phyloP scores from a whole-genome alignment of 2,113 vertebrate species.

The Megaceryle maxima region DNA sequence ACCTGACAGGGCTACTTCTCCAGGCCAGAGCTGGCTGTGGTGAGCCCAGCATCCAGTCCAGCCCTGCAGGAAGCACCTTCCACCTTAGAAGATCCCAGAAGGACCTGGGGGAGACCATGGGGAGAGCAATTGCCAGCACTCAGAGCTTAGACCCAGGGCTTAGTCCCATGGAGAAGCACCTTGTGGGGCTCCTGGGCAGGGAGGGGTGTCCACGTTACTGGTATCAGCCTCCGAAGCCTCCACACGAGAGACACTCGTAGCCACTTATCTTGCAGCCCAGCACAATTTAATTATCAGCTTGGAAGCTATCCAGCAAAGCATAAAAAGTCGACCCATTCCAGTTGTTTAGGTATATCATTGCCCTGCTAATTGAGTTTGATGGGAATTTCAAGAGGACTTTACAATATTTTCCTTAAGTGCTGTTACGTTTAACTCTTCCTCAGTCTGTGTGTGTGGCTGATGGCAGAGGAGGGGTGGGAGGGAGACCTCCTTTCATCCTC shows the following conservation, averaged over 20 bases:
- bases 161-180: not conserved
- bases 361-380: slow-evolving; percentile 53
- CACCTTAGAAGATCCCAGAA: not conserved
- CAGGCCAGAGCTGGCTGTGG: not conserved
- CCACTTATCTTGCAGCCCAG: slow-evolving; percentile 28
- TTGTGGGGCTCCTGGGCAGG: not conserved
- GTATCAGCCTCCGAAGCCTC: not conserved
- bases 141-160: not conserved
- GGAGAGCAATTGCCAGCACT: not conserved
- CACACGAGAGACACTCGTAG: not conserved
- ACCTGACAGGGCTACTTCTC: not conserved
- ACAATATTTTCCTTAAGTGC: slow-evolving; percentile 9
- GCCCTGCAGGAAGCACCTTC: not conserved
- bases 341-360: slow-evolving; percentile 44
- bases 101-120: too few relatives aligned
- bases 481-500: not conserved
- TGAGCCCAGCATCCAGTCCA: not conserved
- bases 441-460: not conserved
- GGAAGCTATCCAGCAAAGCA: slow-evolving; percentile 50
- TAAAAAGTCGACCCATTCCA: not conserved
- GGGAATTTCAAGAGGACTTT: slow-evolving; percentile 53
- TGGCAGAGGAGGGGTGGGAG: not conserved
- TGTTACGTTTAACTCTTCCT: not conserved
- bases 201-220: not conserved
- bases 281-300: slow-evolving; percentile 38